Percentiles rank a stretch among this genome's conserved stretches.
phyloP scores from a whole-genome alignment of 2,888 invertebrate genomes.

The Pediacus dermestoides region DNA sequence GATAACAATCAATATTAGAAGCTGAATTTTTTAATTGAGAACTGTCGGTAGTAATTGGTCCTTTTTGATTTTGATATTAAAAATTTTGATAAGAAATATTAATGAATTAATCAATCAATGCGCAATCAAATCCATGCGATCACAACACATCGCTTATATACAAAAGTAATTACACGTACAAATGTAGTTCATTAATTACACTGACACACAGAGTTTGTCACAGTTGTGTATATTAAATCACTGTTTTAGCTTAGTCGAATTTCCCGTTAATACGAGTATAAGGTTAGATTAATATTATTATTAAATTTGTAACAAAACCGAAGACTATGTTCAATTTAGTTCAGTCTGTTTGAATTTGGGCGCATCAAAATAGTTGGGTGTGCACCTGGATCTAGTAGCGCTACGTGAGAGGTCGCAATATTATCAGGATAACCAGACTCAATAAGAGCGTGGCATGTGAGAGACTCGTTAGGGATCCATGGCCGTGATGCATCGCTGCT shows the following conservation, averaged over 20 bases:
- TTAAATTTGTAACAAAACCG: too few relatives aligned
- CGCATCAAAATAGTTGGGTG: too few relatives aligned
- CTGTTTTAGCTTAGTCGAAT: too few relatives aligned
- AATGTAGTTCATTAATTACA: slow-evolving; percentile 33
- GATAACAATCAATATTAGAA: too few relatives aligned
- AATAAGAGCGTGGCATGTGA: slow-evolving; percentile 40
- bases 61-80: too few relatives aligned
- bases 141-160: slow-evolving; percentile 24
- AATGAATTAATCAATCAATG: slow-evolving; percentile 22
- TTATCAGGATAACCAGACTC: slow-evolving; percentile 35
- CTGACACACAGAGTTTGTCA: slow-evolving; percentile 28
- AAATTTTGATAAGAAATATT: too few relatives aligned
- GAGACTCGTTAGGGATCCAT: slow-evolving; percentile 42
- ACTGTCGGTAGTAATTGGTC: too few relatives aligned
- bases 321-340: too few relatives aligned
- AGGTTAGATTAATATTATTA: slow-evolving; percentile 3
- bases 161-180: slow-evolving; percentile 30
- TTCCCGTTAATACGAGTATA: too few relatives aligned
- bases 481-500: slow-evolving; percentile 79
- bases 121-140: slow-evolving; percentile 29
- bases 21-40: too few relatives aligned
- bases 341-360: background rate
- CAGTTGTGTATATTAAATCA: slow-evolving; percentile 22
- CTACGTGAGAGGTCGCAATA: slow-evolving; percentile 34
- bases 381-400: slow-evolving; percentile 16